Base-by-base conservation (phyloP, 1,140 invertebrate genomes). In the Galleria mellonella region DNA sequence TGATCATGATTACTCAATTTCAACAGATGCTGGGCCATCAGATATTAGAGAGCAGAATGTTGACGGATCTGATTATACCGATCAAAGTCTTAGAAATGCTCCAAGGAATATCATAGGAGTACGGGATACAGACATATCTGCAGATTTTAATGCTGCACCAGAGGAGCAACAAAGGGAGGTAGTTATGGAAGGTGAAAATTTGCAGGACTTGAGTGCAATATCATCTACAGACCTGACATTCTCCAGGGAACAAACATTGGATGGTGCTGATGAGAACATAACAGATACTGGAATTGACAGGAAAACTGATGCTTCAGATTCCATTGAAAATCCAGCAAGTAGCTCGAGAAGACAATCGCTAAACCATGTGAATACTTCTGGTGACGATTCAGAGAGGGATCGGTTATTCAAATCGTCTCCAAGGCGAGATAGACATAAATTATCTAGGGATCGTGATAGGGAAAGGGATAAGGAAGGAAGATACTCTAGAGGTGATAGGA, bases 101-200 rank as follows among this genome's bases (percentile, higher is more conserved):
- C 69, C 71, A n/a, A 66, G 81, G 50, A 84, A 68, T 39, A 46
- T 82, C 8, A 72, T 82, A 5, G 74, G 78, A 4, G 69, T 59
- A 0, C 49, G 69, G 8, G 79, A 84, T 17, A 66, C 70, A 29
- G 65, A 67, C 9, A 49, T 62, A 1, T 50, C 74, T 2, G 56
- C 71, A 0, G 77, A 81, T 15, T 84, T 62, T 27, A 65, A 49
- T 13, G 43, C 62, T 8, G 64, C 54, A 10, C 70, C 62, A 32
- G 76, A 62, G 36, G 88, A 86, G 29, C 68, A 77, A 27, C 88
- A 87, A 46, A 68, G 89, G 30, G 89, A 89, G 51, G 66, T 88
- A 9, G 86, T 82, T 9, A 79, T 89, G 70, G 89, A 89, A 50
- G 89, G 89, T 8, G 89, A 89, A 52, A 90, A 90, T 51, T 63